These are phyloP conservation scores for Dasyurus viverrinus DNA, from an alignment of 2,113 vertebrate species.

Conservation along the genomic window DNA sequence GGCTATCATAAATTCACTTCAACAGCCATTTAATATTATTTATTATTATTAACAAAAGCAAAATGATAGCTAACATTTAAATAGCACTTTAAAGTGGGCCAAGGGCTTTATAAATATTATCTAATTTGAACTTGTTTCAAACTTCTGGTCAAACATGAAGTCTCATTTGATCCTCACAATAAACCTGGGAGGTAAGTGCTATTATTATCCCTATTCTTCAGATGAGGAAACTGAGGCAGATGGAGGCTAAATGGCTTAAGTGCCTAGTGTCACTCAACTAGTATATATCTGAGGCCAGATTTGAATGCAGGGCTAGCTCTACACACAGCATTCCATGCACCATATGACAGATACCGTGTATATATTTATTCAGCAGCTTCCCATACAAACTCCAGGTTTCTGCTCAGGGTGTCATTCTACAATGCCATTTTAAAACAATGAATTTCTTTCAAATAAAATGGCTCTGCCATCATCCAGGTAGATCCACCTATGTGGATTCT, in stretches of 20 bases:
- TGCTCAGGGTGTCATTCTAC: neutral
- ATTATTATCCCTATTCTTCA: neutral
- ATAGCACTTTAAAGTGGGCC: neutral
- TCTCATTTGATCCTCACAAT: neutral
- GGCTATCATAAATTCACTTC: neutral
- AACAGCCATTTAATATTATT: neutral
- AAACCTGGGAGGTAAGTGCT: neutral
- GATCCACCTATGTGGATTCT: neutral
- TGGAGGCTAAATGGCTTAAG: neutral
- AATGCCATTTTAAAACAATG: constrained; percentile 39
- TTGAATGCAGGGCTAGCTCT: neutral
- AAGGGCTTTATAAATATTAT: neutral
- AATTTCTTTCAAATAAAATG: constrained; percentile 30
- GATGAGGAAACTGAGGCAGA: neutral
- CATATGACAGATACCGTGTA: too few species aligned
- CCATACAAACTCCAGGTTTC: neutral
- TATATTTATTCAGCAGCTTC: neutral
- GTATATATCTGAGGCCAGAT: neutral
- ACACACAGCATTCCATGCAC: neutral
- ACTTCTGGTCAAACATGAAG: too few species aligned
- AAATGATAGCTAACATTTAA: neutral
- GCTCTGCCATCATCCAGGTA: neutral
- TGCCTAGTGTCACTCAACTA: neutral
- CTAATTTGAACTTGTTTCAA: too few species aligned
- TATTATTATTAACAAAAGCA: neutral